Evolutionary conservation across 2,113 vertebrate genomes (phyloP).

Genomic region (Brevimyrus niger): DNA sequence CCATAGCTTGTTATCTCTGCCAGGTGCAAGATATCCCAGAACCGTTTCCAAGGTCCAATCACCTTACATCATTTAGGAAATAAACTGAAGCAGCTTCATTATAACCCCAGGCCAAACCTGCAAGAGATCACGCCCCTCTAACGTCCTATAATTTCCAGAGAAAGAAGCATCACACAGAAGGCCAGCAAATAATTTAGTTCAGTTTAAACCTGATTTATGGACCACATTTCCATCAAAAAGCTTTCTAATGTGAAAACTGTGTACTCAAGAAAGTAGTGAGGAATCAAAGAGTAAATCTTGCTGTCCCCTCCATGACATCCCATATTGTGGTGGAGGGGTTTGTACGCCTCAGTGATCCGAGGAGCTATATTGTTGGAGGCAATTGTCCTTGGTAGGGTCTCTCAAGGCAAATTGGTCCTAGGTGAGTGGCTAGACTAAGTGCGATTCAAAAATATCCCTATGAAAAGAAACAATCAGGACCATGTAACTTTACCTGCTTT

Average conservation of each 20-base stretch:
- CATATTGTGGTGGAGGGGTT: neutral
- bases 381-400: neutral
- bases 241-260: conserved; percentile 37
- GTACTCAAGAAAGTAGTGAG: conserved; percentile 54
- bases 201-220: conserved; percentile 18
- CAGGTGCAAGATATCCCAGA: conserved; percentile 23
- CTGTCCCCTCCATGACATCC: conserved; percentile 25
- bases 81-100: neutral
- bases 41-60: conserved; percentile 15
- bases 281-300: conserved; percentile 61
- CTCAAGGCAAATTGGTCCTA: neutral
- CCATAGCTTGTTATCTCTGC: neutral
- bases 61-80: neutral
- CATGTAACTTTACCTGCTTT: neutral
- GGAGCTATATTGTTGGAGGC: neutral
- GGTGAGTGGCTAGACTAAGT: neutral
- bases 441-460: neutral
- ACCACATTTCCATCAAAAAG: conserved; percentile 46
- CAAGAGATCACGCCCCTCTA: neutral
- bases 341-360: neutral
- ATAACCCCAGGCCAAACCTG: neutral
- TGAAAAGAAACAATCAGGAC: neutral
- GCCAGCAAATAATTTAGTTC: neutral
- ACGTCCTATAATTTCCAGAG: neutral
- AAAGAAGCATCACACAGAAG: neutral